Evolutionary conservation across 2,888 invertebrate species (phyloP).

Genomic region (Hyposoter didymator): DNA sequence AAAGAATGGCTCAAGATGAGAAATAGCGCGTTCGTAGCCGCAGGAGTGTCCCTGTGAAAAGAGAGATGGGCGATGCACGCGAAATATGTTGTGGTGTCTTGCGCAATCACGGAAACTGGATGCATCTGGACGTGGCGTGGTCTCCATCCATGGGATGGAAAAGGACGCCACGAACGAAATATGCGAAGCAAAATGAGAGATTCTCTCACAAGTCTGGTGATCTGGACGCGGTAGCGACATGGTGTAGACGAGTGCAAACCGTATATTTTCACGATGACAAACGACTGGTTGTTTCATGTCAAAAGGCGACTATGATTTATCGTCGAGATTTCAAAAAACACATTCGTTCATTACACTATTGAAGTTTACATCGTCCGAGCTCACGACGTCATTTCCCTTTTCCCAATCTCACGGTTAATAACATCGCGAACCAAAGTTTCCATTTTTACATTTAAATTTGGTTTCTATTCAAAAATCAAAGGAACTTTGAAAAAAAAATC

Average conservation of each 20-base stretch:
- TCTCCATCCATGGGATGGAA: slow-evolving; percentile 6
- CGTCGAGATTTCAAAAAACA: slow-evolving; percentile 36
- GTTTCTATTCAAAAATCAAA: not conserved
- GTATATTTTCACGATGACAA: slow-evolving; percentile 49
- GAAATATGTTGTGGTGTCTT: slow-evolving; percentile 60
- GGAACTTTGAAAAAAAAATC: not conserved
- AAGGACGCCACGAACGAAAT: slow-evolving; percentile 31
- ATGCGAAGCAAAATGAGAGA: slow-evolving; percentile 32
- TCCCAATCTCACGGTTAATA: not conserved
- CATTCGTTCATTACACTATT: not conserved
- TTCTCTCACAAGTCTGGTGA: slow-evolving; percentile 30
- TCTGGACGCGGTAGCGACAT: slow-evolving; percentile 35
- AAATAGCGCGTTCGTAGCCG: slow-evolving; percentile 59
- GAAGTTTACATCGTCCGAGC: not conserved
- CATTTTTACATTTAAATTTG: not conserved
- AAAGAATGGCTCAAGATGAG: slow-evolving; percentile 51
- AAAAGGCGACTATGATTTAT: slow-evolving; percentile 46
- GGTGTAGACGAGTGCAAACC: not conserved
- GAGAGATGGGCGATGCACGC: slow-evolving; percentile 44
- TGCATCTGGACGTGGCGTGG: slow-evolving; percentile 64
- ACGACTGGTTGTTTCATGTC: slow-evolving; percentile 54
- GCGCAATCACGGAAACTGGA: slow-evolving; percentile 65
- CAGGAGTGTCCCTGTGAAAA: not conserved
- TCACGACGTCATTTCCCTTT: not conserved
- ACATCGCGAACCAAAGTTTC: not conserved